These are phyloP conservation scores for Teleiodes luculella DNA, from an alignment of 2,888 invertebrate species.

Conservation along the genomic window DNA sequence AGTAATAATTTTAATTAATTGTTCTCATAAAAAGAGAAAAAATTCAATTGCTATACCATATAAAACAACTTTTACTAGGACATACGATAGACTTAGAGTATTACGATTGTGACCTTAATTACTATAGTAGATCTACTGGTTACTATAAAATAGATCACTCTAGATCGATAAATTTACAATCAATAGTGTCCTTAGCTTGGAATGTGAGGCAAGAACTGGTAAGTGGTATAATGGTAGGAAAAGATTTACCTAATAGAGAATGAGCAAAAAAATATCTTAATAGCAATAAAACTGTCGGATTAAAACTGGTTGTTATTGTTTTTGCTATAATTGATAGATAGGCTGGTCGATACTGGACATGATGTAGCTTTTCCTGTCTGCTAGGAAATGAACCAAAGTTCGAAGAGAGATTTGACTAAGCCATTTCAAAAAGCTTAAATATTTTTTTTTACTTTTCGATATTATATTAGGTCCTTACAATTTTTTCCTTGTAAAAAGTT, in stretches of 20 bases:
- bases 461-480: too few relatives aligned
- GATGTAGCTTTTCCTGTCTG: too few relatives aligned
- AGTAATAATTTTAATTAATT: neutral
- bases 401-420: too few relatives aligned
- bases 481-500: too few relatives aligned
- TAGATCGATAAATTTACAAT: constrained; percentile 7
- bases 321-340: neutral
- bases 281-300: neutral
- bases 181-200: constrained; percentile 12
- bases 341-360: neutral
- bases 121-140: constrained; percentile 1
- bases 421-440: too few relatives aligned
- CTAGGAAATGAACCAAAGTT: too few relatives aligned
- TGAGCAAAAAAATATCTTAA: neutral
- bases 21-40: neutral
- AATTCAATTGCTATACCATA: neutral
- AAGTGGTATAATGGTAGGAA: neutral
- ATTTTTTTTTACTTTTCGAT: too few relatives aligned
- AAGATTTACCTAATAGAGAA: constrained; percentile 2
- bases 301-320: neutral
- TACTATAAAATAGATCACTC: neutral
- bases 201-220: neutral
- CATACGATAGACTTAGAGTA: neutral
- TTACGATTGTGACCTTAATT: neutral
- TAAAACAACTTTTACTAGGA: constrained; percentile 1